Evolutionary conservation across 2,888 invertebrate genomes (phyloP).

Genomic region (Lysandra coridon): DNA sequence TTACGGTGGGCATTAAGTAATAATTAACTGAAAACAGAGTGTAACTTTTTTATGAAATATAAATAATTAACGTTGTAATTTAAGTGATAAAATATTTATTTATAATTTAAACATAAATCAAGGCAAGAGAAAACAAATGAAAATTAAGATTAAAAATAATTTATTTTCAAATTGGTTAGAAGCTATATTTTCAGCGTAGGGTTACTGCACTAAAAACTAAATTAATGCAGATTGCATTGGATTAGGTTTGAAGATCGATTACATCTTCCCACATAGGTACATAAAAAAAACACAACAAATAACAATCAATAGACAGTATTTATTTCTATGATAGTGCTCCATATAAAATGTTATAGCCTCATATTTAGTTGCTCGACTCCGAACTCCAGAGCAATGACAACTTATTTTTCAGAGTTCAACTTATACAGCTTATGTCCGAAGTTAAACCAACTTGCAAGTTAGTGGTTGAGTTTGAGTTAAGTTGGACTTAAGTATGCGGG

Average conservation of each 20-base stretch:
- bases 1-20: background rate
- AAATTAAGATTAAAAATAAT: too few species aligned
- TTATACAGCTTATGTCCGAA: conserved; percentile 27
- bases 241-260: too few species aligned
- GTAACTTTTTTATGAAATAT: background rate
- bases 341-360: background rate
- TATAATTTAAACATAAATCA: too few species aligned
- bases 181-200: too few species aligned
- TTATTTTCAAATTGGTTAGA: too few species aligned
- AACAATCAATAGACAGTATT: background rate
- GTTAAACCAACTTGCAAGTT: conserved; percentile 25
- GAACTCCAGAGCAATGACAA: background rate
- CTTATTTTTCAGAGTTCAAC: conserved; percentile 20
- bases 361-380: background rate
- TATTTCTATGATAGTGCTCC: background rate
- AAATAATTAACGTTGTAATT: background rate
- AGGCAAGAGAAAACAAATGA: too few species aligned
- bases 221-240: too few species aligned
- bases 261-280: too few species aligned
- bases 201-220: too few species aligned
- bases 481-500: conserved; percentile 27
- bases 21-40: background rate
- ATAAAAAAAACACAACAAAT: too few species aligned
- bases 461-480: conserved; percentile 26
- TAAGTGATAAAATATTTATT: too few species aligned